These are phyloP conservation scores for Musca domestica DNA, from an alignment of 1,140 invertebrate genomes.

Conservation along the genomic window DNA sequence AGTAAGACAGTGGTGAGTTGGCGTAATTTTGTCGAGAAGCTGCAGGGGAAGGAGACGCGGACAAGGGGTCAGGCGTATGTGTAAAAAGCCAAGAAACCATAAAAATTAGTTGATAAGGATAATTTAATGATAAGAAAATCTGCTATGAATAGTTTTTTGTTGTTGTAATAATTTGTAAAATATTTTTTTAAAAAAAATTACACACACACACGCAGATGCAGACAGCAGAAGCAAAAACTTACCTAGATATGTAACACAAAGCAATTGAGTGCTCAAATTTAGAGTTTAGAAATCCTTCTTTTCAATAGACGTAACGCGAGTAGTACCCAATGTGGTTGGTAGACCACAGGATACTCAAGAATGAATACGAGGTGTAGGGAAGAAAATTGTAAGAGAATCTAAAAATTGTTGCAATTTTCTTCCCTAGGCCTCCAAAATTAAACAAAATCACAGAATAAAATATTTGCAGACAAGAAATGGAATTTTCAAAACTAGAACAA, in stretches of 20 bases:
- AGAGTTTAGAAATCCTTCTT: not conserved
- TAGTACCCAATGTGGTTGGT: too few relatives aligned
- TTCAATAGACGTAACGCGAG: not conserved
- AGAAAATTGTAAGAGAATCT: too few relatives aligned
- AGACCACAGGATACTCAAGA: too few relatives aligned
- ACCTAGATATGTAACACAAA: slow-evolving; percentile 1
- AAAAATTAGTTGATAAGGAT: not conserved
- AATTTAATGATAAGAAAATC: not conserved
- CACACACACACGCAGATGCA: too few relatives aligned
- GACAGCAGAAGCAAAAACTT: too few relatives aligned
- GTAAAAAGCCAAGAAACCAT: slow-evolving; percentile 36
- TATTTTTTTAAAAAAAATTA: too few relatives aligned
- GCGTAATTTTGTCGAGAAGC: slow-evolving; percentile 80
- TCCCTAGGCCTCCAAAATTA: too few relatives aligned
- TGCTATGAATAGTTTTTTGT: not conserved
- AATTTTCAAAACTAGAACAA: too few relatives aligned
- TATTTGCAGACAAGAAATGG: too few relatives aligned
- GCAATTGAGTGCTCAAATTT: slow-evolving; percentile 18
- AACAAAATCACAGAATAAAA: too few relatives aligned
- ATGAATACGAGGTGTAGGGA: too few relatives aligned
- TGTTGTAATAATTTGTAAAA: slow-evolving; percentile 3
- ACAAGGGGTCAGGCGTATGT: slow-evolving; percentile 52
- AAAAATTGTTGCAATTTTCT: too few relatives aligned
- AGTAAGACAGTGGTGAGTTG: slow-evolving; percentile 94
- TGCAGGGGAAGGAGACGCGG: slow-evolving; percentile 60